Evolutionary conservation across 2,888 invertebrate genomes (phyloP).

Genomic region (Lamproptera curius): DNA sequence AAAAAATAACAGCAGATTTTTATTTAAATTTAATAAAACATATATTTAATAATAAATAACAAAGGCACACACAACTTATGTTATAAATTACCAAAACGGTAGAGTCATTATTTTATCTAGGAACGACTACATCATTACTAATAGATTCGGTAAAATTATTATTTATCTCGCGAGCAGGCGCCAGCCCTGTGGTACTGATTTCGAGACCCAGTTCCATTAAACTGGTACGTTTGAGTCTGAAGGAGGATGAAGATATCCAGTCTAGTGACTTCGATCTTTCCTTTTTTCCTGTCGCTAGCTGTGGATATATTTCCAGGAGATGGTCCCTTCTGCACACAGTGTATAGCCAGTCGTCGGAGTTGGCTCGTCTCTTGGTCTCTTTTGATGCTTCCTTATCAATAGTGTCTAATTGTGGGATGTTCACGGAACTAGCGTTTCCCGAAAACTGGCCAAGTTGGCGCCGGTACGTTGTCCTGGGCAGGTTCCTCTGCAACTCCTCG

Average conservation of each 20-base stretch:
- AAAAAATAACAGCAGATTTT: neutral
- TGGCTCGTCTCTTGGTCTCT: conserved; percentile 42
- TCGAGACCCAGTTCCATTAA: neutral
- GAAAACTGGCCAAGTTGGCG: conserved; percentile 51
- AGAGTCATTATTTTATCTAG: conserved; percentile 10
- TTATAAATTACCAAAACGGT: conserved; percentile 4
- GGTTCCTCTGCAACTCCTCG: conserved; percentile 38
- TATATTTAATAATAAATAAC: neutral
- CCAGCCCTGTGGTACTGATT: neutral
- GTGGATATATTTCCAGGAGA: conserved; percentile 28
- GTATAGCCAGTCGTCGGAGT: conserved; percentile 60
- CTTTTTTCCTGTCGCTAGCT: conserved; percentile 25
- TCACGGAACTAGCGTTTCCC: conserved; percentile 38
- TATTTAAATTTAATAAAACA: too few relatives aligned
- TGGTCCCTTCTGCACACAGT: conserved; percentile 41
- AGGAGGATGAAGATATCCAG: conserved; percentile 27
- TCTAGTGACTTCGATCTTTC: conserved; percentile 52
- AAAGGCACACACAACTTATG: neutral
- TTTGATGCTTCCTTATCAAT: conserved; percentile 18
- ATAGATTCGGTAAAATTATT: neutral
- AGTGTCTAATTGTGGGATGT: conserved; percentile 24
- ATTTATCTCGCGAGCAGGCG: neutral
- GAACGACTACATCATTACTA: neutral
- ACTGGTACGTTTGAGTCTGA: neutral
- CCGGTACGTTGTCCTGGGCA: conserved; percentile 35